Evolutionary conservation across 1,140 invertebrate genomes (phyloP).

Genomic region (Uloborus diversus): DNA sequence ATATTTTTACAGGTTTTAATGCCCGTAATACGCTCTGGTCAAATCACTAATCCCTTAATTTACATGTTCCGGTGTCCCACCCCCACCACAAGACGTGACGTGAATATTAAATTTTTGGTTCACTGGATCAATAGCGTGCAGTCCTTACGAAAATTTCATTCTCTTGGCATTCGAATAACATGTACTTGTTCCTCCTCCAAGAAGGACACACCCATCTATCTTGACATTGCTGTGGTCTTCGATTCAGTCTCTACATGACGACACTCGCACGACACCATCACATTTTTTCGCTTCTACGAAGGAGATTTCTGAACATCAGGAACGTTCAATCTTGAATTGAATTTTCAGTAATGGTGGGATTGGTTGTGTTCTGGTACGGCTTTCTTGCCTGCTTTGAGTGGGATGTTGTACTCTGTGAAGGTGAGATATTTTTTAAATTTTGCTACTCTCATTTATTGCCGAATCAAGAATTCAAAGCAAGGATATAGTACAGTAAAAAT

Average conservation of each 20-base stretch:
- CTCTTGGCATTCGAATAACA: not conserved
- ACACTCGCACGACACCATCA: conserved; percentile 20
- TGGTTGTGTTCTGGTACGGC: not conserved
- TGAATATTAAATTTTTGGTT: conserved; percentile 16
- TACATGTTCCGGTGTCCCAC: not conserved
- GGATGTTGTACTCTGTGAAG: not conserved
- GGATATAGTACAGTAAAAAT: too few species aligned
- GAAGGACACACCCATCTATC: conserved; percentile 19
- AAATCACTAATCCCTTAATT: too few species aligned
- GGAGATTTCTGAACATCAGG: not conserved
- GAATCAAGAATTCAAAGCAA: too few species aligned
- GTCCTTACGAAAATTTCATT: not conserved
- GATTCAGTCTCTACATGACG: not conserved
- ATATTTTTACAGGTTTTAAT: too few species aligned
- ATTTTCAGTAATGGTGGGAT: not conserved
- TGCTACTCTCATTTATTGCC: too few species aligned
- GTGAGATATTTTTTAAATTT: too few species aligned
- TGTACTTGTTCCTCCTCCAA: not conserved
- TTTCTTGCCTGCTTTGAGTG: not conserved
- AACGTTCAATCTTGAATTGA: not conserved
- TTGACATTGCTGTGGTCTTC: not conserved
- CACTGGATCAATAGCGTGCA: conserved; percentile 21
- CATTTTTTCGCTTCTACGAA: not conserved
- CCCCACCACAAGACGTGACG: not conserved
- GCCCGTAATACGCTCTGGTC: too few species aligned